Base-by-base conservation (phyloP, 2,797 vertebrate genomes). In the Sciurus carolinensis region DNA sequence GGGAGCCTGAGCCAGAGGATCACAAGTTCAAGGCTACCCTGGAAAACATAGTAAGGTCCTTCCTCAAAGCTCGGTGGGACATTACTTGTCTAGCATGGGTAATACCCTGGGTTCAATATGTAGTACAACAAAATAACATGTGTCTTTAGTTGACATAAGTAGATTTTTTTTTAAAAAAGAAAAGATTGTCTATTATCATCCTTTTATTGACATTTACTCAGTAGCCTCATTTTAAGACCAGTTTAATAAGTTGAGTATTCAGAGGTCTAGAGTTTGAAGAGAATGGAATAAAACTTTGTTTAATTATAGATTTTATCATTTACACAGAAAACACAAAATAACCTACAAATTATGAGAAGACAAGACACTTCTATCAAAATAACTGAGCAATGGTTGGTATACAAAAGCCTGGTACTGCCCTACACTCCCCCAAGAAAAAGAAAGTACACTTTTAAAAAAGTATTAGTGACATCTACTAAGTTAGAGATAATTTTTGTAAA, bases 321-420 rank as follows among this genome's bases (percentile, higher is more conserved):
- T 89, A 71, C 10, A 90, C 11, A 92, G 42, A 84, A 91, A 91
- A 59, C 3, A 20, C 39, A 82, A 84, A 91, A 62, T 17, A 82
- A 18, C 44, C 1, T 95, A 59, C 20, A 64, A 94, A 36, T 75
- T 87, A 80, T n/a, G 52, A 87, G 28, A 91, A 84, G 20, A 33
- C 4, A 82, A 44, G n/a, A 64, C 67, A n/a, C 2, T 69, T 47
- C 67, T 83, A 7, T 94, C 44, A 82, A 87, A 7, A 54, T 91
- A 71, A 14, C 12, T 59, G 2, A 57, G 50, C 57, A 85, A 86
- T 73, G 20, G 15, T 39, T 87, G 50, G 4, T 79, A 54, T 64
- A 33, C 26, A 92, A 66, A 81, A 67, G 11, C 8, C 24, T 24
- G 26, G 24, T 62, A 62, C 24, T 62, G 59, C 22, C 59, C 24